Base-by-base conservation (phyloP, 2,113 vertebrate species). In the Lampris megalopsis region DNA sequence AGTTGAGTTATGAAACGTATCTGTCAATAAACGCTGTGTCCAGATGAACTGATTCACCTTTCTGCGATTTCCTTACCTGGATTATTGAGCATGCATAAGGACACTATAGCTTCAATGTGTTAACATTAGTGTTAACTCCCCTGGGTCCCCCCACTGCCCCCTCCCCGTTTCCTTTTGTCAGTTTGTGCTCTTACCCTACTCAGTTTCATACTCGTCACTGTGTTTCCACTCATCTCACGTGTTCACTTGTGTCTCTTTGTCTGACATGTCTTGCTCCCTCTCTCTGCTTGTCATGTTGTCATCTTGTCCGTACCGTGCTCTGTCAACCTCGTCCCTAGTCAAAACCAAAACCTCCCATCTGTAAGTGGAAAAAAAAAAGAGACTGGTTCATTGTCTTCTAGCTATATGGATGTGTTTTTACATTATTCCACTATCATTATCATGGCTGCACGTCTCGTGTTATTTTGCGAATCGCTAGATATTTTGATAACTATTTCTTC, bases 331-430 rank as follows among this genome's bases (percentile, higher is more conserved):
- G 63, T 80, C 57, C 67, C 60, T 77, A 89, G 86, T 91, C 65
- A 82, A 84, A 90, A 75, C 61, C 82, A 88, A 89, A 88, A 77
- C 67, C 85, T 71, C 48, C 85, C 84, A 76, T 77, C 80, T 75
- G 87, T 84, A 88, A 91, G 89, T 88, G 50, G 40, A 73, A 78
- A 69, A 70, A 37, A 38, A 41, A 38, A 40, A 66, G n/a, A 79
- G 8, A 62, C 38, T 6, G 3, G n/a, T 43, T 37, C 6, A 38
- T 67, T 50, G 42, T 73, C 67, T 63, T 11, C 40, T 5, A 41
- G 45, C 65, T 50, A 63, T 48, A 59, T 77, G 67, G 63, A 50
- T 69, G 66, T 45, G 35, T 68, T 73, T 69, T 49, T 65, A 56
- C 2, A 6, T 36, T 56, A 72, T 77, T 53, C 59, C 9, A 62